Conservation (phyloP, 2,113 vertebrate species). For the Aldabrachelys gigantea region DNA sequence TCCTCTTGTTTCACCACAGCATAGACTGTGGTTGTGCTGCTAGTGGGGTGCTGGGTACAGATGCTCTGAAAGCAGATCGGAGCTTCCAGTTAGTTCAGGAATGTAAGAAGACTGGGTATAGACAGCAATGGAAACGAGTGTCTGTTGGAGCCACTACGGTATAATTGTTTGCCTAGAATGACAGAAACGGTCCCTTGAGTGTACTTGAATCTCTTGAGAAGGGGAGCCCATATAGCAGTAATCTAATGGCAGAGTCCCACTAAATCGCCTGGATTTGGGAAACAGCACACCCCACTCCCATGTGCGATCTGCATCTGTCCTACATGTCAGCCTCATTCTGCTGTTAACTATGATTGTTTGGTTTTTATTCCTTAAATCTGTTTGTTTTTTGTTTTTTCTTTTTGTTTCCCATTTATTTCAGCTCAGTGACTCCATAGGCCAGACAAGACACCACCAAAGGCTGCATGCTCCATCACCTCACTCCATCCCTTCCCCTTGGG, state of each 20-base stretch:
- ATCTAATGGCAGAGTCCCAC: background rate
- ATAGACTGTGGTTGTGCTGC: accelerated
- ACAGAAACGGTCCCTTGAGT: background rate
- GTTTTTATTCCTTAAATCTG: slow-evolving; percentile 39
- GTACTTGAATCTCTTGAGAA: background rate
- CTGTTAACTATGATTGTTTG: slow-evolving; percentile 37
- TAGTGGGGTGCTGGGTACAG: background rate
- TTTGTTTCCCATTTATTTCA: slow-evolving; percentile 83
- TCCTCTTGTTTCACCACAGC: background rate
- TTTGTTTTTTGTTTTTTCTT: slow-evolving; percentile 56
- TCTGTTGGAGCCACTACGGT: background rate
- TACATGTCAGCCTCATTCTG: slow-evolving; percentile 35
- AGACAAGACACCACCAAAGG: slow-evolving; percentile 73
- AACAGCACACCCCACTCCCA: background rate
- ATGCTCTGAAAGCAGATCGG: accelerated
- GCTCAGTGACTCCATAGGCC: slow-evolving; percentile 80
- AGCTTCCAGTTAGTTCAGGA: background rate
- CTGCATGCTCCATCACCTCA: slow-evolving; percentile 62
- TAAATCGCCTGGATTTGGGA: background rate
- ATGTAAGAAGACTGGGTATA: background rate
- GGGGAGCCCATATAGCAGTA: accelerated
- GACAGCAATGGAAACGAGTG: background rate
- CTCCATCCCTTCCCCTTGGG: slow-evolving; percentile 37
- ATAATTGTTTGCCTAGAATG: background rate
- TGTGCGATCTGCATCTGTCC: background rate